A percentile compares a stretch with the other conserved stretches of the same genome.
Conservation (phyloP, 2,113 vertebrate genomes). For the Australoheros scitulus region DNA sequence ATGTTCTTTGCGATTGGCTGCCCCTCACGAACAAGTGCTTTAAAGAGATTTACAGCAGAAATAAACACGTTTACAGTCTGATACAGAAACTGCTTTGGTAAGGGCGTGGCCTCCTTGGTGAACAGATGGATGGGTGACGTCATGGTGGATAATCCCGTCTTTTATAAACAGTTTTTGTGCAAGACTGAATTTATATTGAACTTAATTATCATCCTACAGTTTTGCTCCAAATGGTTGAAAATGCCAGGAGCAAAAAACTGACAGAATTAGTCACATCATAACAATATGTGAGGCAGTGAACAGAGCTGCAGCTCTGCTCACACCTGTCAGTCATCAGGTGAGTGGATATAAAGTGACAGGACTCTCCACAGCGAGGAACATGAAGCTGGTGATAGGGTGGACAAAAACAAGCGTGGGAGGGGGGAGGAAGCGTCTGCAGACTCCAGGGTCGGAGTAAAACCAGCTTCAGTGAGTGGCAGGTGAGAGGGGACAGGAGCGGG, state of each 20-base stretch:
- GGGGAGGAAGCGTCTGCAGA: neutral
- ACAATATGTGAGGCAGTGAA: neutral
- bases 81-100: no score
- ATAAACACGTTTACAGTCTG: no score
- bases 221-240: neutral
- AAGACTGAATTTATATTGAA: accelerated
- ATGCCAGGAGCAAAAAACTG: neutral
- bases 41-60: no score
- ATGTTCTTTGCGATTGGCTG: no score
- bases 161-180: neutral
- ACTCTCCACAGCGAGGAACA: neutral
- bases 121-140: accelerated
- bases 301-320: neutral
- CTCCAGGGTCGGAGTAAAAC: neutral
- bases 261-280: neutral
- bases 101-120: neutral
- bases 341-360: neutral
- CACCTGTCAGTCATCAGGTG: neutral
- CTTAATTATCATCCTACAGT: neutral
- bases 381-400: neutral
- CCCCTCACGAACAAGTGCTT: no score
- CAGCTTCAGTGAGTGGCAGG: constrained; percentile 2
- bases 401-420: neutral
- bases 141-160: neutral
- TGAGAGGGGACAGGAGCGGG: neutral